phyloP scores from a whole-genome alignment of 92 coral and sea anemone genomes.

The Diadumene lineata region DNA sequence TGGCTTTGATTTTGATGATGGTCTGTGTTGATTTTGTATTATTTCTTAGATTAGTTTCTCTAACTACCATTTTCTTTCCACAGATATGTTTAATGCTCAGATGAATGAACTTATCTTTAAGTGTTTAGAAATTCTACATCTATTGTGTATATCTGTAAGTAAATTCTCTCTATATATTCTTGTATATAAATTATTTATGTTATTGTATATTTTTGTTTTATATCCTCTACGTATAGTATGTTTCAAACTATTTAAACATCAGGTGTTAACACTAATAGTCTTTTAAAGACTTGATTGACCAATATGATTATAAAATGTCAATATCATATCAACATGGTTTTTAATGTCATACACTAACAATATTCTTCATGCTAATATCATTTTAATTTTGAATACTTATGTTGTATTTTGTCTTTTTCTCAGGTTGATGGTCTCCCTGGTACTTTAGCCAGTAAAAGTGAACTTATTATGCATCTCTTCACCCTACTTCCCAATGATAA shows the following conservation, averaged over 20 bases:
- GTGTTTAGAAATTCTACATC: slow-evolving; percentile 9
- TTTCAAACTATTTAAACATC: no score
- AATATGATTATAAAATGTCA: no score
- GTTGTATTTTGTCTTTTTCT: neutral
- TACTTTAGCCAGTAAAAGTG: slow-evolving; percentile 71
- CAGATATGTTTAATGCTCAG: neutral
- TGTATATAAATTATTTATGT: neutral
- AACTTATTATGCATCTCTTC: slow-evolving; percentile 71
- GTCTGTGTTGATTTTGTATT: neutral
- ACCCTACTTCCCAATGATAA: slow-evolving; percentile 62
- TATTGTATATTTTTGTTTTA: no score
- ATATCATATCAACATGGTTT: no score
- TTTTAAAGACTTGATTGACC: no score
- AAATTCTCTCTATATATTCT: neutral
- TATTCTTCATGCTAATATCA: no score
- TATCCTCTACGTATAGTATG: no score
- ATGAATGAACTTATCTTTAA: slow-evolving; percentile 13
- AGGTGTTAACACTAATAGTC: no score
- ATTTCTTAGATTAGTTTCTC: neutral
- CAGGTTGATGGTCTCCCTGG: slow-evolving; percentile 78
- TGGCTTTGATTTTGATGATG: neutral
- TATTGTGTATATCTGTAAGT: slow-evolving; percentile 11
- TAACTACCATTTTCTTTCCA: neutral
- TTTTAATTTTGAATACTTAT: no score
- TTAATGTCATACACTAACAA: no score